Evolutionary conservation across 1,140 invertebrate species (phyloP).

Genomic region (Asobara japonica): DNA sequence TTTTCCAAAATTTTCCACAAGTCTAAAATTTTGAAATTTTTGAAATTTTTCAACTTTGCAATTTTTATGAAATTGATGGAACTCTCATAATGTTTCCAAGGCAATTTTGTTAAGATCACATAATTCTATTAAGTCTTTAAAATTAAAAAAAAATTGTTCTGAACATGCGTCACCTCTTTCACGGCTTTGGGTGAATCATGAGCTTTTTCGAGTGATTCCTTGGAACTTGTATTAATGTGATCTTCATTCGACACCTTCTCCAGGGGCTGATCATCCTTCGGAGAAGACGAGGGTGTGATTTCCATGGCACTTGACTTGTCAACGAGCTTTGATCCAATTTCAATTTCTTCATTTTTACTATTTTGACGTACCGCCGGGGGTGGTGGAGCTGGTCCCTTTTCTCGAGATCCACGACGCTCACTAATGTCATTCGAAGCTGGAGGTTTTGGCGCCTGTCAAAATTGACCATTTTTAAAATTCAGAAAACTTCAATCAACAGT

Average conservation of each 20-base stretch:
- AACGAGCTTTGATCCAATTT: slow-evolving; percentile 44
- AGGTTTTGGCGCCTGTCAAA: slow-evolving; percentile 61
- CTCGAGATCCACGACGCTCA: slow-evolving; percentile 61
- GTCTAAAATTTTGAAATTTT: too few species aligned
- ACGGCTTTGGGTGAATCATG: too few species aligned
- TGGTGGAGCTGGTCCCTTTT: slow-evolving; percentile 69
- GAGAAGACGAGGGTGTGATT: neutral
- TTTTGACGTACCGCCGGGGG: slow-evolving; percentile 61
- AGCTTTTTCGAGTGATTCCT: neutral
- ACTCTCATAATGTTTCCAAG: too few species aligned
- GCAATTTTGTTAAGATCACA: too few species aligned
- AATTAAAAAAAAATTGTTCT: too few species aligned
- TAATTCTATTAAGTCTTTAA: too few species aligned
- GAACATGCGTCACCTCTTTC: too few species aligned
- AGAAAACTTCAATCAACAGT: slow-evolving; percentile 3
- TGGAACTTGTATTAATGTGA: neutral
- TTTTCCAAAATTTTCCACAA: too few species aligned
- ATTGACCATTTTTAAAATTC: too few species aligned
- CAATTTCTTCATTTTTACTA: slow-evolving; percentile 53
- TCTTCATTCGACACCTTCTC: slow-evolving; percentile 37
- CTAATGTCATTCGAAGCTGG: slow-evolving; percentile 52
- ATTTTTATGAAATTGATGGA: too few species aligned
- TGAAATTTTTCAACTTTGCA: too few species aligned
- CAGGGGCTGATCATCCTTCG: neutral
- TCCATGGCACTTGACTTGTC: neutral